Evolutionary conservation across 2,113 vertebrate species (phyloP), one percentile per base, ranked within the genome.

Genomic region (Entomyzon cyanotis): DNA sequence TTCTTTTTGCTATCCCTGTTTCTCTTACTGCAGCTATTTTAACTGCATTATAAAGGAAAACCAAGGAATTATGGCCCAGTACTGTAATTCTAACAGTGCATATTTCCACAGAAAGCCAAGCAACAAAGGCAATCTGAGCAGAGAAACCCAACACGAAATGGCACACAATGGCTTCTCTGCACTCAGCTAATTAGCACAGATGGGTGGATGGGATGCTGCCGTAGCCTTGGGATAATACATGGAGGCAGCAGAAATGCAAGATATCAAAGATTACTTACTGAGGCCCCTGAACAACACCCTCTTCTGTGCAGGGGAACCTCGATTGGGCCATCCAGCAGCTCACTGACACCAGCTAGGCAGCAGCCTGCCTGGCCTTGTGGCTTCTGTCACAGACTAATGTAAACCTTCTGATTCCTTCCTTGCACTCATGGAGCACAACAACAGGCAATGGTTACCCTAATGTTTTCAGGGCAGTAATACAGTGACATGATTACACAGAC

Each of bases 401-500:
- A 12, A 59, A 22, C 22, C 3, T 20, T 25, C 12, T 35, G 11
- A 44, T 19, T 49, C 19, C 55, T 15, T 63, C 67, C 63, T 50
- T 24, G 37, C 23, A 5, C 53, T 50, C 11, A 15, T 0, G 5
- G 39, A 82, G 23, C 31, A 5, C 9, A 50, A n/a, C 14, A 28
- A 52, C 31, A 31, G 44, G 39, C 65, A 76, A 58, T 0, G 13
- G 58, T 4, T 55, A 25, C 58, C 12, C 23, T 15, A 7, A 27
- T 2, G 20, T 70, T 53, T 70, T 20, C 24, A 58, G 15, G 10
- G 50, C 55, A 82, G 62, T 52, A n/a, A 27, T 2, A 49, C 0
- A 0, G 52, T 30, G 17, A 77, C 3, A 0, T 5, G 8, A 28
- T n/a, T 6, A 41, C 24, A 30, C 7, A 31, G 12, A n/a, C 37